phyloP scores from a whole-genome alignment of 2,797 vertebrate genomes.

The Loris lydekkerianus region DNA sequence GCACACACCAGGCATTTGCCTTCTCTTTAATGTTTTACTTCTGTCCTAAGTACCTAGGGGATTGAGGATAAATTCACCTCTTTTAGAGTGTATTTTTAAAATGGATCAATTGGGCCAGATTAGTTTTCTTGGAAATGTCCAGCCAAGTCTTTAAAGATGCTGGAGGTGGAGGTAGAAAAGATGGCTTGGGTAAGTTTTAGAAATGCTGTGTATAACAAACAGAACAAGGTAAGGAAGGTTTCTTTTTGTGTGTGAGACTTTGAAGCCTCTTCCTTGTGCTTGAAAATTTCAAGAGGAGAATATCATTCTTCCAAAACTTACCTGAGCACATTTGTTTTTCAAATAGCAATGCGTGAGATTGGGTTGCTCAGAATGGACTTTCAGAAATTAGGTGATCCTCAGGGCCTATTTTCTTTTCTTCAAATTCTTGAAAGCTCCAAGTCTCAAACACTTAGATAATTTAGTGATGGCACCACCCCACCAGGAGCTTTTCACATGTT shows the following conservation, averaged over 20 bases:
- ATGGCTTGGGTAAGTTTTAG: background rate
- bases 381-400: background rate
- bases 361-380: background rate
- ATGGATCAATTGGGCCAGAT: background rate
- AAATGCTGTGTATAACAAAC: background rate
- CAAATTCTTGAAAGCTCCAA: background rate
- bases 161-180: background rate
- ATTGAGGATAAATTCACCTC: background rate
- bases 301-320: background rate
- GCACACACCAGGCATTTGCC: accelerated
- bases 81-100: background rate
- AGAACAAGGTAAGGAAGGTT: background rate
- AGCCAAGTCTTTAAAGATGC: background rate
- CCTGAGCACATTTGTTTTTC: conserved; percentile 47
- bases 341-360: background rate
- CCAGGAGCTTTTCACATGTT: conserved; percentile 17
- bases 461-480: background rate
- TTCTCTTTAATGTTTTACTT: background rate
- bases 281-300: background rate
- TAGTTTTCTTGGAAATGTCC: background rate
- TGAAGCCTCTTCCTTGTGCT: background rate
- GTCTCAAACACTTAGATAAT: conserved; percentile 27
- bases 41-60: background rate
- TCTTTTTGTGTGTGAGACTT: background rate
- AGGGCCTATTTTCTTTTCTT: background rate